A percentile compares a stretch with the other conserved stretches of the same genome.
Conservation (phyloP, 92 coral and sea anemone genomes). For the Paragorgia papillata region DNA sequence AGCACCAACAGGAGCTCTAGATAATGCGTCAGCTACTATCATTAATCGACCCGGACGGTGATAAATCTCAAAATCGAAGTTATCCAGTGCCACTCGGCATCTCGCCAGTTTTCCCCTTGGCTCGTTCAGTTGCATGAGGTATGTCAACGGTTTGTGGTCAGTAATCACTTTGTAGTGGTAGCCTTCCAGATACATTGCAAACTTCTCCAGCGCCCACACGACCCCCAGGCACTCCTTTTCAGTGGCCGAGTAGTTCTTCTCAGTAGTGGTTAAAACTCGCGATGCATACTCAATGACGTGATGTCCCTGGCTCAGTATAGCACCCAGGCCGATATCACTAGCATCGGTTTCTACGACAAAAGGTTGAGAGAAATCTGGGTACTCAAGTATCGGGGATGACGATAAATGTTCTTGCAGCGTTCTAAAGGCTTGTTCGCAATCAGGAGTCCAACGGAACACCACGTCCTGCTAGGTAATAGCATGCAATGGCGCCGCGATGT, state of each 20-base stretch:
- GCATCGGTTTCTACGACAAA: constrained; percentile 23
- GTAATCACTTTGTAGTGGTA: constrained; percentile 9
- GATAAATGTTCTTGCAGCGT: constrained; percentile 40
- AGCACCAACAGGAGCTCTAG: constrained; percentile 16
- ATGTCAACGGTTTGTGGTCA: constrained; percentile 29
- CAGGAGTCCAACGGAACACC: constrained; percentile 45
- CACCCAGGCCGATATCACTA: constrained; percentile 10
- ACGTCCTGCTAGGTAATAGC: constrained; percentile 41
- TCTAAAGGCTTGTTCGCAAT: constrained; percentile 50
- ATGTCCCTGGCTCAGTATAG: constrained; percentile 8
- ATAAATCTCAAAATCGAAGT: not conserved
- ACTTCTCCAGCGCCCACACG: not conserved
- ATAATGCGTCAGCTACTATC: constrained; percentile 5
- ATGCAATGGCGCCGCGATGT: constrained; percentile 62
- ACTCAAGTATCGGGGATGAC: constrained; percentile 57
- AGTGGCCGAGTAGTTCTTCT: constrained; percentile 16
- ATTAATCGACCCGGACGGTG: constrained; percentile 1
- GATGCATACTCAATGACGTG: constrained; percentile 17
- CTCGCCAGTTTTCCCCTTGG: constrained; percentile 11
- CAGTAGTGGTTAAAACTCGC: constrained; percentile 16
- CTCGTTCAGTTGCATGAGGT: not conserved
- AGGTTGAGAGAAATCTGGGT: constrained; percentile 42
- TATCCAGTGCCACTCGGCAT: constrained; percentile 15
- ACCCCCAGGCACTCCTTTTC: constrained; percentile 1
- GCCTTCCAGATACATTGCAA: constrained; percentile 14